These are phyloP conservation scores for Drosophila fungiperda DNA, from an alignment of 2,888 invertebrate genomes.

Conservation along the genomic window DNA sequence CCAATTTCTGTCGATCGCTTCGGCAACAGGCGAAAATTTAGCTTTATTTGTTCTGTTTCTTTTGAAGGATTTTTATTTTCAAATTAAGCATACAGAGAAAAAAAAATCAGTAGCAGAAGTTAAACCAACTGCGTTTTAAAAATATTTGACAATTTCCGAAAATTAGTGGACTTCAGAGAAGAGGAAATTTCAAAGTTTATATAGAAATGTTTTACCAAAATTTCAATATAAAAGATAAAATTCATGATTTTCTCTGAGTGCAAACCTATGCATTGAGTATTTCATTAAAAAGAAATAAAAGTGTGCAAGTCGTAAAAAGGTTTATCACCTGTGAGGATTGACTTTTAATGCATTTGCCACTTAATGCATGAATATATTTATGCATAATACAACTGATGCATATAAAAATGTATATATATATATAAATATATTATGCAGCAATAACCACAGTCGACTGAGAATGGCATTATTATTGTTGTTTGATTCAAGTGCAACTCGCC, in stretches of 20 bases:
- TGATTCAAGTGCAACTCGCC: conserved; percentile 73
- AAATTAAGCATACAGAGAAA: conserved; percentile 4
- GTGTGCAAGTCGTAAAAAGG: conserved; percentile 38
- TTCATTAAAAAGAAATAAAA: not conserved
- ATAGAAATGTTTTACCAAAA: not conserved
- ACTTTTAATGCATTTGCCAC: conserved; percentile 59
- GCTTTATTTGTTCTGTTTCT: conserved; percentile 4
- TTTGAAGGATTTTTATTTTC: conserved; percentile 12
- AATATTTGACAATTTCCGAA: not conserved
- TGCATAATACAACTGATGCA: conserved; percentile 50
- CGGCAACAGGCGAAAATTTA: conserved; percentile 6
- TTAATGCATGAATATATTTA: conserved; percentile 70
- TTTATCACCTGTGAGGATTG: conserved; percentile 54
- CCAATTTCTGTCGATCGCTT: conserved; percentile 32
- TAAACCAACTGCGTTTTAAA: not conserved
- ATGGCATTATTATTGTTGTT: conserved; percentile 52
- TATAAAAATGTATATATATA: conserved; percentile 60
- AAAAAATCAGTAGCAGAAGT: not conserved
- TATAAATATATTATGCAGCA: conserved; percentile 54
- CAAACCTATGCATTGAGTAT: conserved; percentile 1
- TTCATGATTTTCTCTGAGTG: not conserved
- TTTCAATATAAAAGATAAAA: not conserved
- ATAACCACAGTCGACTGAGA: conserved; percentile 43
- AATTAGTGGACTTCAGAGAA: not conserved
- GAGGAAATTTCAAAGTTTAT: not conserved